Conservation (phyloP, 2,888 invertebrate genomes). For the Chamaedrilus cognettii region DNA sequence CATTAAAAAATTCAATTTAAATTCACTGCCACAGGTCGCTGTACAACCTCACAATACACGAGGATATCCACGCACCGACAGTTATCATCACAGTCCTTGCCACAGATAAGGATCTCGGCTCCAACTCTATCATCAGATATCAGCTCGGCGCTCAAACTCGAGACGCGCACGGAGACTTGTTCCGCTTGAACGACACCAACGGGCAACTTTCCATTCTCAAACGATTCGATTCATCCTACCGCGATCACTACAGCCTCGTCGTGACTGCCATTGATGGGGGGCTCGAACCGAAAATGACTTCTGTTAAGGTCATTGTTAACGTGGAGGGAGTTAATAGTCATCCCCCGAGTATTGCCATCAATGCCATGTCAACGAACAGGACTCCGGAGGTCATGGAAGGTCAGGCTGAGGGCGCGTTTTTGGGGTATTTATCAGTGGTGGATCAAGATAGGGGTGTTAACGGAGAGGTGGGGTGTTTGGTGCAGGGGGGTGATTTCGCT, state of each 20-base stretch:
- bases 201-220: slow-evolving; percentile 15
- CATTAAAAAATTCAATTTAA: no score
- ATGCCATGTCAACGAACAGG: slow-evolving; percentile 9
- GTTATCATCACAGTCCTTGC: slow-evolving; percentile 7
- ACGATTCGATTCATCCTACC: slow-evolving; percentile 13
- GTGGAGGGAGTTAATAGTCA: slow-evolving; percentile 29
- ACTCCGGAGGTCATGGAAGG: slow-evolving; percentile 18
- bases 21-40: no score
- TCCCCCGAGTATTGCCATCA: slow-evolving; percentile 26
- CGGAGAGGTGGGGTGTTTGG: slow-evolving; percentile 13
- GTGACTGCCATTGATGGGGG: slow-evolving; percentile 27
- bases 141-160: slow-evolving; percentile 27
- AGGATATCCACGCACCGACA: slow-evolving; percentile 40
- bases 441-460: slow-evolving; percentile 18
- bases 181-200: slow-evolving; percentile 14
- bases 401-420: slow-evolving; percentile 12
- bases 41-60: slow-evolving; percentile 42
- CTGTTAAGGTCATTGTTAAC: slow-evolving; percentile 4
- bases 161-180: slow-evolving; percentile 33
- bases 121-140: slow-evolving; percentile 17
- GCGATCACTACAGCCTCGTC: slow-evolving; percentile 6
- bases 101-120: slow-evolving; percentile 10
- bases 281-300: slow-evolving; percentile 13
- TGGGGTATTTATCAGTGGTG: slow-evolving; percentile 14
- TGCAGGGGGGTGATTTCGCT: slow-evolving; percentile 6